A percentile compares a stretch with the other conserved stretches of the same genome.
Evolutionary conservation across 2,888 invertebrate species (phyloP).

Genomic region (Hydropsyche betteni): DNA sequence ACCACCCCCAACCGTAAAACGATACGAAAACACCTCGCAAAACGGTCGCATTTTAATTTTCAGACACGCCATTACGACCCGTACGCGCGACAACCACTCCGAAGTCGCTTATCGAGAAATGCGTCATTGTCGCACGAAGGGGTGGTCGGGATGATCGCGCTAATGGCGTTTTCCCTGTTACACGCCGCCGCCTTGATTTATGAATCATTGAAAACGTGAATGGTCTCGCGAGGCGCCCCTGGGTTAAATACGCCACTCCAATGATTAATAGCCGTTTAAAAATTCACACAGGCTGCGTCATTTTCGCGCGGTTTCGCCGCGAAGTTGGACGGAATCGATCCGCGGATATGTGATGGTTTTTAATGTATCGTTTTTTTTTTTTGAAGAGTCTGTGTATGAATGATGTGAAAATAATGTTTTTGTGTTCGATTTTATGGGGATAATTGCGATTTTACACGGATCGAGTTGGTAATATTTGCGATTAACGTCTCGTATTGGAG

Average conservation of each 20-base stretch:
- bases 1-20: too few relatives aligned
- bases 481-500: too few relatives aligned
- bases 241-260: slow-evolving; percentile 10
- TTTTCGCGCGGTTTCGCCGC: neutral
- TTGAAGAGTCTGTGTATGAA: too few relatives aligned
- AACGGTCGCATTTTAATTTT: neutral
- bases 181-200: slow-evolving; percentile 42
- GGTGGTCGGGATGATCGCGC: slow-evolving; percentile 25
- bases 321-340: too few relatives aligned
- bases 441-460: too few relatives aligned
- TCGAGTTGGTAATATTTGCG: too few relatives aligned
- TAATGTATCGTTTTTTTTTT: too few relatives aligned
- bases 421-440: too few relatives aligned
- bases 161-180: slow-evolving; percentile 39
- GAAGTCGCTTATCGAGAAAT: neutral
- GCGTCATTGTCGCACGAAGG: neutral
- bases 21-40: too few relatives aligned
- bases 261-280: slow-evolving; percentile 30
- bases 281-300: slow-evolving; percentile 1
- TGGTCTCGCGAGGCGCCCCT: slow-evolving; percentile 6
- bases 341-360: too few relatives aligned
- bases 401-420: too few relatives aligned
- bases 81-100: neutral
- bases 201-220: slow-evolving; percentile 41
- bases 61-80: neutral